These are phyloP conservation scores for Endotricha flammealis DNA, from an alignment of 2,888 invertebrate species.

Conservation along the genomic window DNA sequence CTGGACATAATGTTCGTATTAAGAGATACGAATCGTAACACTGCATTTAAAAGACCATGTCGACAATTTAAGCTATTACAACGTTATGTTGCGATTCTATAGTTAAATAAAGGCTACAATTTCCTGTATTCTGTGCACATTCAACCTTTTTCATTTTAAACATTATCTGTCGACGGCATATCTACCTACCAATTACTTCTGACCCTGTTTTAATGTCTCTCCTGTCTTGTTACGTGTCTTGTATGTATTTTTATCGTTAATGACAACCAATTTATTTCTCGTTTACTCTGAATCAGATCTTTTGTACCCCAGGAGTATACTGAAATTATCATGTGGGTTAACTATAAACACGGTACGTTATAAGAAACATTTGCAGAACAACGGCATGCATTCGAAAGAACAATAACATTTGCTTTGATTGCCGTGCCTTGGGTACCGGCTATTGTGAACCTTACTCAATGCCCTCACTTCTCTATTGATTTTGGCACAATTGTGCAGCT, in stretches of 20 bases:
- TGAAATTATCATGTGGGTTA: no score
- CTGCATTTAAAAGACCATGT: background rate
- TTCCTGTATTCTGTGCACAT: conserved; percentile 5
- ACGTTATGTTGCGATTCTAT: background rate
- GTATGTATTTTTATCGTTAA: no score
- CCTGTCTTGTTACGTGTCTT: background rate
- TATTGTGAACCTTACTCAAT: conserved; percentile 2
- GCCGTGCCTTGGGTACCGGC: conserved; percentile 14
- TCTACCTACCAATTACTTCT: conserved; percentile 2
- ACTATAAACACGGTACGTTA: background rate
- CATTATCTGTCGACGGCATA: background rate
- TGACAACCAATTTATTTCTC: no score
- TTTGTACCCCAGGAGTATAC: no score
- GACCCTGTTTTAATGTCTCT: conserved; percentile 7
- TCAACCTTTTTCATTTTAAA: conserved; percentile 3
- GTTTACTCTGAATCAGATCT: no score
- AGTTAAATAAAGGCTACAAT: conserved; percentile 5
- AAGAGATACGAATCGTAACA: background rate
- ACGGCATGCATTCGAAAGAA: conserved; percentile 26
- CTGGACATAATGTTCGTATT: background rate
- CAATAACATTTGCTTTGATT: conserved; percentile 32
- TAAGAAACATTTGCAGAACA: conserved; percentile 14
- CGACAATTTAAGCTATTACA: background rate
- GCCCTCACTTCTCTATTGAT: conserved; percentile 5
- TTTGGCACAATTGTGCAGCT: conserved; percentile 6